Base-by-base conservation (phyloP, 2,888 invertebrate genomes). In the Agriopis marginaria region DNA sequence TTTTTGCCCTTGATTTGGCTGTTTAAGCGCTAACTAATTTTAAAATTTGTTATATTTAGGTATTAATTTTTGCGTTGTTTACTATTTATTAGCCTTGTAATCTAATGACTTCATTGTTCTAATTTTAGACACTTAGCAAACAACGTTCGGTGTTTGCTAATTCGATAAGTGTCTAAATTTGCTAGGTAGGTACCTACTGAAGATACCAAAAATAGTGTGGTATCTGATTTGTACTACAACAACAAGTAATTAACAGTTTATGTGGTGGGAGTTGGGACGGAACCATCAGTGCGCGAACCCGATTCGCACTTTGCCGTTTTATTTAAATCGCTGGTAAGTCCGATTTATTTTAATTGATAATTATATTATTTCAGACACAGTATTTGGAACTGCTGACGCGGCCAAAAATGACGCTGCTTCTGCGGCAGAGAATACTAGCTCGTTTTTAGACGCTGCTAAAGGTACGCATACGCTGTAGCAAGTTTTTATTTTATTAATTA, bases 371-470 rank as follows among this genome's bases (percentile, higher is more conserved):
- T 45, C 6, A 58, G 58, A 58, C 5, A 12, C 45, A 2, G 58
- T 58, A 45, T 23, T 58, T 7, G 58, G 58, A 9, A n/a, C 45
- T 12, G 58, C 58, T 9, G 45, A 45, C 2, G 12, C 40, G 8
- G 58, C n/a, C 32, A 45, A 58, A 32, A 32, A 47, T 7, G 58
- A 58, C 14, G 45, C 42, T 14, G 53, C 11, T 1, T 32, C 53
- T 39, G 53, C 56, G 14, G 12, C 32, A 32, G 45, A 45, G n/a
- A 23, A 58, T 4, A 14, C 45, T 17, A n/a, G 58, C 7, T 58
- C 58, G 12, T 23, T 58, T 8, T 12, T 58, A 45, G 45, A 58
- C 9, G 32, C 58, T n/a, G 58, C 58, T 47, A 58, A 58, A 58
- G 58, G 58, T 58, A 23, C 4, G n/a, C 9, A 40, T 0, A 42